Evolutionary conservation across 2,113 vertebrate species (phyloP).

Genomic region (Ptilonorhynchus violaceus): DNA sequence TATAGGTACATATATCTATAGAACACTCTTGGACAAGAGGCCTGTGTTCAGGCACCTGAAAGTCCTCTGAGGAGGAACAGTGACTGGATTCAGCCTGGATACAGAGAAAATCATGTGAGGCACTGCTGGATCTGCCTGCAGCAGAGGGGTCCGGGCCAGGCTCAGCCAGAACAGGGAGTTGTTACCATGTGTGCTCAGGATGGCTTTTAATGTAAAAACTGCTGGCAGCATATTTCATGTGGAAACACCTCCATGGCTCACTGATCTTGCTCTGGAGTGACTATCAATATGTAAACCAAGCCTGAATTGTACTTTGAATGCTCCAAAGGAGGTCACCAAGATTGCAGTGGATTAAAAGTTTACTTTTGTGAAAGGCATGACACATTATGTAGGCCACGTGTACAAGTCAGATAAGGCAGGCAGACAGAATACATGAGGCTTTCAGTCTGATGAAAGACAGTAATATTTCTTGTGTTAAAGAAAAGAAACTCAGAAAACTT

Average conservation of each 20-base stretch:
- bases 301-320: conserved; percentile 43
- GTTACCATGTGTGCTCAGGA: background rate
- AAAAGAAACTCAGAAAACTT: background rate
- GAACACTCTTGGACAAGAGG: background rate
- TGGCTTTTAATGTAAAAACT: background rate
- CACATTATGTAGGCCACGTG: background rate
- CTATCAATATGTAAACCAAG: conserved; percentile 54
- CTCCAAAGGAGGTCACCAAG: conserved; percentile 38
- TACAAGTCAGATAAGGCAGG: background rate
- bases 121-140: background rate
- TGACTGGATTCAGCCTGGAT: background rate
- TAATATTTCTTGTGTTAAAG: background rate
- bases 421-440: background rate
- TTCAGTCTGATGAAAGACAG: background rate
- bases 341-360: conserved; percentile 36
- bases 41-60: background rate
- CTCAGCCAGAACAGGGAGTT: background rate
- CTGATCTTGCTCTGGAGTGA: background rate
- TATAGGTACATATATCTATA: background rate
- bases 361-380: background rate
- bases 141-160: background rate
- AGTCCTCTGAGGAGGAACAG: background rate
- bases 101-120: background rate
- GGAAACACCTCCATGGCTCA: background rate
- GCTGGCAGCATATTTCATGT: background rate